phyloP scores from a whole-genome alignment of 2,113 vertebrate species.

The Ginglymostoma cirratum region DNA sequence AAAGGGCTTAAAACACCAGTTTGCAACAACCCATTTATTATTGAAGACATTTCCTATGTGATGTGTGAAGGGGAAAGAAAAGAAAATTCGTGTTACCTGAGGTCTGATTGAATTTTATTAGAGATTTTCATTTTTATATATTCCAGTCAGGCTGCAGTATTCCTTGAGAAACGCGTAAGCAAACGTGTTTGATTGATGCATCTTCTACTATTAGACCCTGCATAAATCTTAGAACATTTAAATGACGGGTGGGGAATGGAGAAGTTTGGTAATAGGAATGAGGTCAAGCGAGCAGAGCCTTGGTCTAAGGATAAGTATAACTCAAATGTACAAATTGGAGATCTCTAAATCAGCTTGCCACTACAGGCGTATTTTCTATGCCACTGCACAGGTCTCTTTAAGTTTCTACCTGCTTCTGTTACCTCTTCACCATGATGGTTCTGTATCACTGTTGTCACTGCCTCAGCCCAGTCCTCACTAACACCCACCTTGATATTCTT shows the following conservation, averaged over 20 bases:
- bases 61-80: neutral
- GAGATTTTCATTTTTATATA: neutral
- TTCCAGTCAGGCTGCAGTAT: neutral
- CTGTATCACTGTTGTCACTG: neutral
- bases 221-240: neutral
- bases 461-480: neutral
- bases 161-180: neutral
- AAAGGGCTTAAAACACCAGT: neutral
- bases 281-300: neutral
- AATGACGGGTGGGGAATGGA: neutral
- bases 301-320: neutral
- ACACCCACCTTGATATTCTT: neutral
- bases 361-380: neutral
- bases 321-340: neutral
- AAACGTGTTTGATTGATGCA: neutral
- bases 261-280: neutral
- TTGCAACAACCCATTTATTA: neutral
- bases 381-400: neutral
- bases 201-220: neutral
- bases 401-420: neutral
- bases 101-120: neutral
- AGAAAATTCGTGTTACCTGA: neutral
- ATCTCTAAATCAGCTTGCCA: neutral
- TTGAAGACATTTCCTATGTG: neutral
- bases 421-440: neutral